Evolutionary conservation across 2,113 vertebrate genomes (phyloP).

Genomic region (Oncorhynchus keta): DNA sequence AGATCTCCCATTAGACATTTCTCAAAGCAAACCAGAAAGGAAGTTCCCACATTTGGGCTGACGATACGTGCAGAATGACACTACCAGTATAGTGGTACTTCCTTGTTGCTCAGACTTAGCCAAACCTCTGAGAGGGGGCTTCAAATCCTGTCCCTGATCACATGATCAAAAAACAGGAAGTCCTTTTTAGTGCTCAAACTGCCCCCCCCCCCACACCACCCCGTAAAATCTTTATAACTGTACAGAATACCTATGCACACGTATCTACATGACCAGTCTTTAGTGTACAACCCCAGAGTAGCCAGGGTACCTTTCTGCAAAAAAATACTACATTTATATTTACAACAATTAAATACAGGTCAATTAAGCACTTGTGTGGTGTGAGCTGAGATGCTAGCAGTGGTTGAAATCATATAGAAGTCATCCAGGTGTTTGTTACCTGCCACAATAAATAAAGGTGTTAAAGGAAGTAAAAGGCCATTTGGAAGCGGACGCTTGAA

Average conservation of each 20-base stretch:
- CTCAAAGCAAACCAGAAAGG: slow-evolving; percentile 5
- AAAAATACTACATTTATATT: slow-evolving; percentile 87
- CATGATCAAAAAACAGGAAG: slow-evolving; percentile 31
- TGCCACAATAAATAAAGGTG: slow-evolving; percentile 85
- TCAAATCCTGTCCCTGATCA: slow-evolving; percentile 24
- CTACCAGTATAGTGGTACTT: slow-evolving; percentile 16
- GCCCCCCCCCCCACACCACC: slow-evolving; percentile 66
- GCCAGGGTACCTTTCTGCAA: slow-evolving; percentile 73
- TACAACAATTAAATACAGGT: slow-evolving; percentile 95
- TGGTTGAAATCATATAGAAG: slow-evolving; percentile 54
- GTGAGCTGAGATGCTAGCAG: slow-evolving; percentile 67
- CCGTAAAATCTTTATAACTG: slow-evolving; percentile 76
- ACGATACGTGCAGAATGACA: slow-evolving; percentile 39
- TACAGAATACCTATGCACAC: slow-evolving; percentile 84
- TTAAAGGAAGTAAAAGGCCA: slow-evolving; percentile 37
- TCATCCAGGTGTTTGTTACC: slow-evolving; percentile 69
- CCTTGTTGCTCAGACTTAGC: slow-evolving; percentile 25
- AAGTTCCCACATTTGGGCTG: slow-evolving; percentile 2
- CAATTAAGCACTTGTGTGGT: slow-evolving; percentile 86
- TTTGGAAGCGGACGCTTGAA: slow-evolving; percentile 48
- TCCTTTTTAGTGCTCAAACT: neutral
- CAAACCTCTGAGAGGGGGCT: neutral
- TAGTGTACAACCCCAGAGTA: slow-evolving; percentile 76
- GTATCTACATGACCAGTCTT: slow-evolving; percentile 83
- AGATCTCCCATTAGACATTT: slow-evolving; percentile 62